A percentile compares a stretch with the other conserved stretches of the same genome.
These are phyloP conservation scores for Phoeniculus purpureus DNA, from an alignment of 2,797 vertebrate genomes.

Conservation along the genomic window DNA sequence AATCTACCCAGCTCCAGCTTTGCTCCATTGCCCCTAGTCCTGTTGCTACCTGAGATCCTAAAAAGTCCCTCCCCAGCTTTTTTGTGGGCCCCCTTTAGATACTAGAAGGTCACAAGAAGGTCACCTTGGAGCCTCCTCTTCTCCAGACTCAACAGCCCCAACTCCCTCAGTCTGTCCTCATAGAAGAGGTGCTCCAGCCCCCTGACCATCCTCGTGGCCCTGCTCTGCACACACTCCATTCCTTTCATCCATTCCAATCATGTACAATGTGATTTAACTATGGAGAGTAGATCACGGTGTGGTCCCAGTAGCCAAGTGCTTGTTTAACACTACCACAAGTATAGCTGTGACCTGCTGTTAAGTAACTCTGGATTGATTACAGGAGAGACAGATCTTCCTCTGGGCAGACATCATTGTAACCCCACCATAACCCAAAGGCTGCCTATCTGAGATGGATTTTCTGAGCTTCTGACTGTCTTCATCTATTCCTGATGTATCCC, in stretches of 20 bases:
- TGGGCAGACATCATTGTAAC: background rate
- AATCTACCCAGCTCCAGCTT: too few relatives aligned
- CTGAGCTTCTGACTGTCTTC: background rate
- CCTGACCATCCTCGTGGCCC: too few relatives aligned
- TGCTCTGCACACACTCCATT: too few relatives aligned
- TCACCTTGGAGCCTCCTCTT: too few relatives aligned
- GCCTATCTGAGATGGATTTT: background rate
- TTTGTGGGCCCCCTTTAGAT: too few relatives aligned
- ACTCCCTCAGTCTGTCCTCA: too few relatives aligned
- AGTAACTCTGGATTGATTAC: background rate
- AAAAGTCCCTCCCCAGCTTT: too few relatives aligned
- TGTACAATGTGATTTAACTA: background rate
- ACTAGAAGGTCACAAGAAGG: too few relatives aligned
- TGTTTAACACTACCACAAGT: background rate
- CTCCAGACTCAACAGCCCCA: too few relatives aligned
- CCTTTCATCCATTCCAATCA: background rate
- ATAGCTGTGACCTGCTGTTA: background rate
- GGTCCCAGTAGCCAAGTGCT: background rate
- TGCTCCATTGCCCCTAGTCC: too few relatives aligned
- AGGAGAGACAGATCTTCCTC: background rate
- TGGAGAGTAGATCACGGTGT: background rate
- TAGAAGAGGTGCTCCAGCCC: too few relatives aligned
- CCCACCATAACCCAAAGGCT: background rate
- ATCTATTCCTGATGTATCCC: background rate
- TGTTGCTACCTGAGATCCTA: too few relatives aligned